phyloP scores from a whole-genome alignment of 2,113 vertebrate species.

The Phodopus roborovskii region DNA sequence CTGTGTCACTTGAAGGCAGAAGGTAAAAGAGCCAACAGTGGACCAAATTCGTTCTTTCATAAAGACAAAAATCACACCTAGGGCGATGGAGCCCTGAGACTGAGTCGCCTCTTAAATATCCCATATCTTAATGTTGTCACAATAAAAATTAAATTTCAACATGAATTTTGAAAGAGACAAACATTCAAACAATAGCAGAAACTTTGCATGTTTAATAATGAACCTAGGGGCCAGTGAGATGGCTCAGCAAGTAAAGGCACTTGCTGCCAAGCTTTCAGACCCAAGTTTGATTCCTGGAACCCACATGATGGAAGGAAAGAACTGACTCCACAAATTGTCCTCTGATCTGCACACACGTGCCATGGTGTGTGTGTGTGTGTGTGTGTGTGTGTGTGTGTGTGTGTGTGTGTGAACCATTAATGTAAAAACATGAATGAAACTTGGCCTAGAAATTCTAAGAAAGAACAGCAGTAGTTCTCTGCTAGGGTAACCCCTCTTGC shows the following conservation, averaged over 20 bases:
- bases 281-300: no score
- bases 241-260: neutral
- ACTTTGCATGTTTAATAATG: slow-evolving; percentile 28
- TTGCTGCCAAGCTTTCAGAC: neutral
- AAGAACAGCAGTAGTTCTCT: slow-evolving; percentile 4
- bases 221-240: neutral
- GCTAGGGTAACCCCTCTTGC: neutral
- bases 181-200: neutral
- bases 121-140: neutral
- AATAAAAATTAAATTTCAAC: neutral
- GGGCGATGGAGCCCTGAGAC: neutral
- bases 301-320: neutral
- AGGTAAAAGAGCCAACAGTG: neutral
- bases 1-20: neutral
- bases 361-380: neutral
- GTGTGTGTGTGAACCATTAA: neutral
- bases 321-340: neutral
- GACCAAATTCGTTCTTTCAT: neutral
- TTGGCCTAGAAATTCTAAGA: neutral
- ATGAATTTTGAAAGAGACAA: neutral
- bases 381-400: neutral
- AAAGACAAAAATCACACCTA: neutral
- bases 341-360: neutral
- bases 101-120: neutral
- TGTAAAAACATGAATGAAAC: neutral